Conservation (phyloP, 2,797 vertebrate species). For the Crotalus adamanteus region DNA sequence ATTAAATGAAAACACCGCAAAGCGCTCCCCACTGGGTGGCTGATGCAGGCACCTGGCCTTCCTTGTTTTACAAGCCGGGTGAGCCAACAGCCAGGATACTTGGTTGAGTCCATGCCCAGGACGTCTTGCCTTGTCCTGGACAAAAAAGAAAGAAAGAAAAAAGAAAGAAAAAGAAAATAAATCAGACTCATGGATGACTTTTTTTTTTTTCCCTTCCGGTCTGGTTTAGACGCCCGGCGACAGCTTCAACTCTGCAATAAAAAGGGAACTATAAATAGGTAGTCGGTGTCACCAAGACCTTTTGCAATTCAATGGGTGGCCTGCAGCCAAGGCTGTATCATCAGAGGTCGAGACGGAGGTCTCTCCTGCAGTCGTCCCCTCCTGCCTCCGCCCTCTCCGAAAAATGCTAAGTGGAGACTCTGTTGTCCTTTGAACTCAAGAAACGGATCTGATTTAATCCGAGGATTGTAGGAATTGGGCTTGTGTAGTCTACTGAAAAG, state of each 20-base stretch:
- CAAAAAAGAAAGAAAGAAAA: not conserved
- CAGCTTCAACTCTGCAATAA: not conserved
- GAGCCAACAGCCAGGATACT: not conserved
- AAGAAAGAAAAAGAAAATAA: not conserved
- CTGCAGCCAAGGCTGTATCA: not conserved
- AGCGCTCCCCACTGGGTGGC: not conserved
- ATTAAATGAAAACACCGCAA: not conserved
- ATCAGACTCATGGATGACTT: not conserved
- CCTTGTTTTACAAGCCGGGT: not conserved
- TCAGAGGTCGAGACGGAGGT: not conserved
- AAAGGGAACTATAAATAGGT: slow-evolving; percentile 23
- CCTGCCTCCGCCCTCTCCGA: not conserved
- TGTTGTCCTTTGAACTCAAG: not conserved
- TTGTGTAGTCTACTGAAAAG: too few species aligned
- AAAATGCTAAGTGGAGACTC: not conserved
- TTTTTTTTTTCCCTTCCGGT: not conserved
- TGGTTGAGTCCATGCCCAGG: not conserved
- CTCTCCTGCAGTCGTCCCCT: not conserved
- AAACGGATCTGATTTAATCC: not conserved
- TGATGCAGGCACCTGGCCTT: not conserved
- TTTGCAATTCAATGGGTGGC: not conserved
- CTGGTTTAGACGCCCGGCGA: not conserved
- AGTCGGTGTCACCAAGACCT: not conserved
- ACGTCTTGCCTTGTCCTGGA: not conserved
- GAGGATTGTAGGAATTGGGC: not conserved